Evolutionary conservation across 2,888 invertebrate species (phyloP).

Genomic region (Pyrrhosoma nymphula): DNA sequence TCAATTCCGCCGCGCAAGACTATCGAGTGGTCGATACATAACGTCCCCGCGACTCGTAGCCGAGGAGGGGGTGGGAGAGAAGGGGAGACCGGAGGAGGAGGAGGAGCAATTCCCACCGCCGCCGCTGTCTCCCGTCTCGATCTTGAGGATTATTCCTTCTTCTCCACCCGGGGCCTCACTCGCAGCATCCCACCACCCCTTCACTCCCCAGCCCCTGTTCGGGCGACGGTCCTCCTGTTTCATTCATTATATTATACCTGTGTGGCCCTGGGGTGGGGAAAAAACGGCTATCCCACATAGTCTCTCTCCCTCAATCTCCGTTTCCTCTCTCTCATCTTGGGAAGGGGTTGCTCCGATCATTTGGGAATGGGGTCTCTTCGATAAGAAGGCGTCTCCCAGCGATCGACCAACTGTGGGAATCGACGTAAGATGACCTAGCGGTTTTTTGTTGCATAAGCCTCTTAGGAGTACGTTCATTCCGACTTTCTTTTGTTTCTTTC

Average conservation of each 20-base stretch:
- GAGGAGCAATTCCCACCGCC: slow-evolving; percentile 7
- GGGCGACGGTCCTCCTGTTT: neutral
- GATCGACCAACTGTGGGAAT: neutral
- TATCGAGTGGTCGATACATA: slow-evolving; percentile 26
- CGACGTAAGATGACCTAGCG: neutral
- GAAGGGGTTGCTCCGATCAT: neutral
- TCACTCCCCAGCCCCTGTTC: neutral
- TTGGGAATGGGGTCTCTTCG: neutral
- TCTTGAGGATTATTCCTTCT: neutral
- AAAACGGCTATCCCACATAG: neutral
- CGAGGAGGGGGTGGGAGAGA: neutral
- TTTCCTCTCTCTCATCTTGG: too few species aligned
- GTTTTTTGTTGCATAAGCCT: neutral
- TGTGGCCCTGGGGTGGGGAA: neutral
- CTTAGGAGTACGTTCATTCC: too few species aligned
- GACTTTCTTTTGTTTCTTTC: too few species aligned
- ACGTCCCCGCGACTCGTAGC: neutral
- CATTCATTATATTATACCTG: slow-evolving; percentile 24
- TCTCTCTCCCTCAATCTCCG: neutral
- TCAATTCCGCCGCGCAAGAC: slow-evolving; percentile 8
- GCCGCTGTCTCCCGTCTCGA: neutral
- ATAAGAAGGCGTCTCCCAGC: neutral
- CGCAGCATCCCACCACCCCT: neutral
- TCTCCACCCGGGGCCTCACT: too few species aligned
- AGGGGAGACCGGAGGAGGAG: neutral